Evolutionary conservation across 2,797 vertebrate species (phyloP), one percentile per base, ranked within the genome.

Genomic region (Cossypha niveicapilla): DNA sequence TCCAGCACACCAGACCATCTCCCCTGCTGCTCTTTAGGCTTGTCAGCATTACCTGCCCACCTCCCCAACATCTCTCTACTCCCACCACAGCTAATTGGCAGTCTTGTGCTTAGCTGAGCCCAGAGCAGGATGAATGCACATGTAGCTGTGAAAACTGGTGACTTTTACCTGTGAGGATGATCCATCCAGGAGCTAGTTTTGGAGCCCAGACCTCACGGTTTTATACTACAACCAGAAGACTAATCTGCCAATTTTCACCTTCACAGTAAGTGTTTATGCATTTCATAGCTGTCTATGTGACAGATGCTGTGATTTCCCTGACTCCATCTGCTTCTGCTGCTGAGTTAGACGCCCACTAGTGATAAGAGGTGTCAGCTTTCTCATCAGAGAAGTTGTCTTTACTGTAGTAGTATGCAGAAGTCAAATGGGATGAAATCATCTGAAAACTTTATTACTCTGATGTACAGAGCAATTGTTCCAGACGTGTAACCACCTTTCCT

Each of bases 281-380:
- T 90, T 93, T 94, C 92, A 79, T 79, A 92, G 53, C 88, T 86
- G 71, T 39, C 90, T 94, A 0, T 90, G 77, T 93, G 95, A 94
- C 95, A 96, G 95, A 96, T 96, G 93, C 94, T 90, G 96, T 10
- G 62, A 90, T 93, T 94, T 94, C 86, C 93, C 86, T 70, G 73
- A 66, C 84, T 94, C 95, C 95, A 96, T 96, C 88, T 96, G 94
- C 56, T 92, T 90, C 85, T 88, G 58, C 66, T 81, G 84, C 87
- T 41, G 92, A 96, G 85, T 90, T 78, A 88, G 90, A 97, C 93
- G 13, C 95, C 95, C 81, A 95, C 95, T 93, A 88, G 87, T 88
- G 83, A 94, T 95, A 90, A 92, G 74, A 78, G 57, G 54, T 95
- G 92, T 92, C 93, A 95, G 65, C 24, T 94, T 96, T 96, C 73